phyloP scores from a whole-genome alignment of 1,140 invertebrate genomes.

The Heliconius nattereri region DNA sequence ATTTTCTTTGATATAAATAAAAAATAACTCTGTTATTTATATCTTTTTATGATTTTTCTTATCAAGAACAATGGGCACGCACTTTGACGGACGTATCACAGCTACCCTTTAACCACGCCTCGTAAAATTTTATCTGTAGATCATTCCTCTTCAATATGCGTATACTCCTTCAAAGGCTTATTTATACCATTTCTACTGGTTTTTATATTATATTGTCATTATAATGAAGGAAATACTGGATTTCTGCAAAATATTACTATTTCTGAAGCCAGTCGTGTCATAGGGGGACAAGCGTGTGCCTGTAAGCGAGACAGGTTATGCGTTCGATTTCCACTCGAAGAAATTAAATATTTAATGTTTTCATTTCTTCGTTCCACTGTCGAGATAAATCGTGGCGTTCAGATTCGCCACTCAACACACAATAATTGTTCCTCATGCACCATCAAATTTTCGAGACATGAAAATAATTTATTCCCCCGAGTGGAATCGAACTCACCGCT shows the following conservation, averaged over 20 bases:
- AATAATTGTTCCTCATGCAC: no score
- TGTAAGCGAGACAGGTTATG: neutral
- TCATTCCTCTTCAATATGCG: conserved; percentile 38
- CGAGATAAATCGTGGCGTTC: no score
- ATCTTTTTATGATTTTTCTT: no score
- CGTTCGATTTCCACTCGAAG: neutral
- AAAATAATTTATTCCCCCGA: no score
- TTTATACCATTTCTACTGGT: conserved; percentile 30
- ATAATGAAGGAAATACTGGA: conserved; percentile 4
- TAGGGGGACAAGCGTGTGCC: neutral
- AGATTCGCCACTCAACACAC: no score
- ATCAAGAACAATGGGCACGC: conserved; percentile 24
- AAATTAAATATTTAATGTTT: neutral
- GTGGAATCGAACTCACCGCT: no score
- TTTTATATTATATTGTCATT: conserved; percentile 14
- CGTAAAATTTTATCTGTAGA: conserved; percentile 42
- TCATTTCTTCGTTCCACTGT: neutral
- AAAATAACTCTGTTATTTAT: no score
- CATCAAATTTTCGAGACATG: no score
- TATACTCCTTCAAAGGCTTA: conserved; percentile 28
- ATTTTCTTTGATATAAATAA: no score
- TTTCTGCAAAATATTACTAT: neutral
- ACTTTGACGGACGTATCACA: conserved; percentile 19
- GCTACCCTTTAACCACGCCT: conserved; percentile 34
- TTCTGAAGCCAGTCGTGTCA: neutral